Percentiles rank a stretch among this genome's conserved stretches.
phyloP scores from a whole-genome alignment of 30 jellyfish, hydroid and myxozoan genomes.

The Chironex yamaguchii region DNA sequence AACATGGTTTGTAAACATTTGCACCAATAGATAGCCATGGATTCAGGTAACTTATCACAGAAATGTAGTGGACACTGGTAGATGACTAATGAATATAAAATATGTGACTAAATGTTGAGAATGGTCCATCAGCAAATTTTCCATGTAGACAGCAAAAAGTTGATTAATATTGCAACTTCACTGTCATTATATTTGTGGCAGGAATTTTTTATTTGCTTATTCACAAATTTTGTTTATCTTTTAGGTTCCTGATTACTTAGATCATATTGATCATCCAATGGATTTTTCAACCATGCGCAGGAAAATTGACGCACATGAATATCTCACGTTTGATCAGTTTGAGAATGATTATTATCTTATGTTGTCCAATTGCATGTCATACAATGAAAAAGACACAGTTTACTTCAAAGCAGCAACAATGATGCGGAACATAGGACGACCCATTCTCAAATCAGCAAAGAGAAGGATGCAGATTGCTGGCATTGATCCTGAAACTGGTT shows the following conservation, averaged over 20 bases:
- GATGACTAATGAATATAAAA: no score
- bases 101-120: no score
- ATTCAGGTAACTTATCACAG: no score
- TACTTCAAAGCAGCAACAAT: slow-evolving; percentile 91
- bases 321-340: slow-evolving; percentile 75
- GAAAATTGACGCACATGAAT: slow-evolving; percentile 80
- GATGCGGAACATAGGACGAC: slow-evolving; percentile 80
- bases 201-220: not conserved
- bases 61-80: no score
- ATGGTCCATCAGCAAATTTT: no score
- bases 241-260: slow-evolving; percentile 97
- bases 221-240: not conserved
- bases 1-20: no score
- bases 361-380: slow-evolving; percentile 88
- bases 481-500: slow-evolving; percentile 92
- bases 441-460: slow-evolving; percentile 79
- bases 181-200: not conserved
- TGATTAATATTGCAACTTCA: no score
- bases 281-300: slow-evolving; percentile 92
- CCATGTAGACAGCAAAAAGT: no score
- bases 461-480: slow-evolving; percentile 90
- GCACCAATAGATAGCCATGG: no score
- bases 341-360: slow-evolving; percentile 87
- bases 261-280: slow-evolving; percentile 90
- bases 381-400: slow-evolving; percentile 92